phyloP scores from a whole-genome alignment of 1,140 invertebrate genomes.

The Apis laboriosa region DNA sequence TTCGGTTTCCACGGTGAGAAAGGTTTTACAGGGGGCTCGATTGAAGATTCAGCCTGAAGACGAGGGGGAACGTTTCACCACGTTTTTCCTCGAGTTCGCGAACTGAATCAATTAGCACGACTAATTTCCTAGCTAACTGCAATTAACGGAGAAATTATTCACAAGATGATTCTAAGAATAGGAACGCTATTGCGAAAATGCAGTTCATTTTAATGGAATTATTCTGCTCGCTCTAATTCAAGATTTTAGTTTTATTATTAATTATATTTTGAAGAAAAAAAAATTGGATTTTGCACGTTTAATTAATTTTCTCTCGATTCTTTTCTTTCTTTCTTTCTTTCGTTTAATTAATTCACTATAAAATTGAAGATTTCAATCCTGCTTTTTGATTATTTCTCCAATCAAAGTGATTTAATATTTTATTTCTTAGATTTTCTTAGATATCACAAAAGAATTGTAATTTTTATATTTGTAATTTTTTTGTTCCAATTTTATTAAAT shows the following conservation, averaged over 20 bases:
- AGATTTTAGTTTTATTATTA: neutral
- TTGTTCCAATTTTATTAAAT: no score
- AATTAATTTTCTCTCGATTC: no score
- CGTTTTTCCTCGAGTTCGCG: neutral
- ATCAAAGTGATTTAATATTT: no score
- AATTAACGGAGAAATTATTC: neutral
- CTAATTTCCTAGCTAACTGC: neutral
- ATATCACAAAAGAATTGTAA: no score
- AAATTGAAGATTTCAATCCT: no score
- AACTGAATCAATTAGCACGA: neutral
- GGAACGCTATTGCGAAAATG: neutral
- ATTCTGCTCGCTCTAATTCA: neutral
- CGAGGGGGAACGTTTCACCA: no score
- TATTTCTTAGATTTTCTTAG: no score
- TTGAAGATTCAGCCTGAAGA: neutral
- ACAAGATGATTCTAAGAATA: neutral
- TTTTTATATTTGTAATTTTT: no score
- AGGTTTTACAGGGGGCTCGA: conserved; percentile 31
- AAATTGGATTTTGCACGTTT: neutral
- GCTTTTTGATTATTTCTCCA: no score
- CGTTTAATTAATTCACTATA: no score
- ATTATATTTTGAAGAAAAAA: neutral
- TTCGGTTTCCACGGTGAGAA: conserved; percentile 42
- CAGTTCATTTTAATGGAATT: neutral
- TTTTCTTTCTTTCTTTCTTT: no score